Base-by-base conservation (phyloP, 2,888 invertebrate species). In the Mesorhabditis belari region DNA sequence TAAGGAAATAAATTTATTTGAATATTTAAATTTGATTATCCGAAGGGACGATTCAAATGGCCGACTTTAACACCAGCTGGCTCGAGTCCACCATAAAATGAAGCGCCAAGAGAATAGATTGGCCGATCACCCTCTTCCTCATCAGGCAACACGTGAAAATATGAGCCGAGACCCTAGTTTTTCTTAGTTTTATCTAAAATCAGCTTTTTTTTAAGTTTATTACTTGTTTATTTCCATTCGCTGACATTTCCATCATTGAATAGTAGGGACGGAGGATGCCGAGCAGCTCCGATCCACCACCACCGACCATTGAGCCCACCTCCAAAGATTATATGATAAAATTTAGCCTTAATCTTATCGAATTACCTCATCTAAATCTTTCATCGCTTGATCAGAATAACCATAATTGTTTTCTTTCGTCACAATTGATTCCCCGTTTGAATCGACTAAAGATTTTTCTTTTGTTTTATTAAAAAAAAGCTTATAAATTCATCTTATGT, bases 211-310 rank as follows among this genome's bases (percentile, higher is more conserved):
- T n/a, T n/a, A n/a, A n/a, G n/a, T n/a, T n/a, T n/a, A n/a, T 35
- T 17, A 69, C 71, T 63, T 71, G 73, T 62, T 74, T 73, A 58
- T 76, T 76, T 55, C 76, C 76, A 60, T 75, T 74, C n/a, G 76
- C 75, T 19, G 69, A 65, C 76, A 76, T 76, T 54, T 76, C 76
- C 3, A 74, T 70, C 70, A 76, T 74, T 17, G 75, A 74, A 57
- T 76, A 76, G 61, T 73, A 76, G 6, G 76, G 76, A n/a, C 76
- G 63, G 2, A 76, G 69, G 50, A 76, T 69, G 25, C 67, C 66
- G 35, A 71, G 65, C 49, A 71, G 65, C 49, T 75, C 76, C 2
- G 76, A 70, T 55, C 73, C 73, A 26, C 70, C 75, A 24, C 73
- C 73, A 23, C 76, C 76, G 50, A 75, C 75, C 17, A 76, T 66